Evolutionary conservation across 2,113 vertebrate genomes (phyloP).

Genomic region (Poecilia latipinna): DNA sequence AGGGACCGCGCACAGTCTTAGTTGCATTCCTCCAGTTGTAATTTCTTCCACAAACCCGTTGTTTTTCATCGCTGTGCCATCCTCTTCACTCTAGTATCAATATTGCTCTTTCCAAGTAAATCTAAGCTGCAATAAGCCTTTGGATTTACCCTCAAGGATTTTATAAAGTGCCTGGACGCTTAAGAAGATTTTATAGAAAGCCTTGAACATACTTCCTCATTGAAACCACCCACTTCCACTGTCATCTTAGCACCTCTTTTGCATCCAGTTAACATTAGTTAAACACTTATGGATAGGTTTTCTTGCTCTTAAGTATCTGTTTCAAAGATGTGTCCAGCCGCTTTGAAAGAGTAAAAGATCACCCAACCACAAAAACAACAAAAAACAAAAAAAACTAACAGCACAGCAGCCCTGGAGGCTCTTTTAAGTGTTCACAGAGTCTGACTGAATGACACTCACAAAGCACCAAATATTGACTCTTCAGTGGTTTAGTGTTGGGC

Average conservation of each 20-base stretch:
- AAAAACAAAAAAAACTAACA: slow-evolving; percentile 14
- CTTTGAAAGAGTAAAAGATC: slow-evolving; percentile 20
- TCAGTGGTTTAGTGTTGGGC: slow-evolving; percentile 44
- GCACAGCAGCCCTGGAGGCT: slow-evolving; percentile 17
- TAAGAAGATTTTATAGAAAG: slow-evolving; percentile 43
- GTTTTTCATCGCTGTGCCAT: neutral
- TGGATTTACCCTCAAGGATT: slow-evolving; percentile 5
- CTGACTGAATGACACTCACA: slow-evolving; percentile 33
- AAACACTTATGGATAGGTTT: slow-evolving; percentile 27
- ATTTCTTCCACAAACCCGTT: slow-evolving; percentile 14
- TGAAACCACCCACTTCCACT: slow-evolving; percentile 60
- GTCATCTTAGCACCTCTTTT: slow-evolving; percentile 36
- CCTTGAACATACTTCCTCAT: slow-evolving; percentile 45
- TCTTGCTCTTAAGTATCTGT: slow-evolving; percentile 8
- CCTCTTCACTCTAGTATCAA: neutral
- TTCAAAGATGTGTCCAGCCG: slow-evolving; percentile 12
- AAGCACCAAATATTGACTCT: slow-evolving; percentile 72
- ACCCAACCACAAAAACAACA: slow-evolving; percentile 37
- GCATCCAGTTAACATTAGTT: slow-evolving; percentile 33
- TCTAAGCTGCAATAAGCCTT: neutral
- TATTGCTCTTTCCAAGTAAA: neutral
- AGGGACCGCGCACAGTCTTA: slow-evolving; percentile 56
- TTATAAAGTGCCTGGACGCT: slow-evolving; percentile 68
- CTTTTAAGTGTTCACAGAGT: slow-evolving; percentile 52
- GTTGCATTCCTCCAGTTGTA: slow-evolving; percentile 56